Evolutionary conservation across 2,113 vertebrate genomes (phyloP).

Genomic region (Nipponia nippon): DNA sequence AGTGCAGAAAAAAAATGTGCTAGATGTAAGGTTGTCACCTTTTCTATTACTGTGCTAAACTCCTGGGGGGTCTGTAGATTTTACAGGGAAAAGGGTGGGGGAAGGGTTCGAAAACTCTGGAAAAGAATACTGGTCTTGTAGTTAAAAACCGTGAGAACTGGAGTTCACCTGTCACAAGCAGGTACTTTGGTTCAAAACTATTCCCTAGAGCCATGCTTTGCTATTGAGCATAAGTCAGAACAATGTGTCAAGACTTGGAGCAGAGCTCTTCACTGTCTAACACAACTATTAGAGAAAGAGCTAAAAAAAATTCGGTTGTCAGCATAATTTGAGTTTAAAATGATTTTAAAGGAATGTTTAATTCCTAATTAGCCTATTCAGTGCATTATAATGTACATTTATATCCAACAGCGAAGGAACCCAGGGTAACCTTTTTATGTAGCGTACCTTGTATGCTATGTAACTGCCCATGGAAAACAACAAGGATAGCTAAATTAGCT

Average conservation of each 20-base stretch:
- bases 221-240: slow-evolving; percentile 64
- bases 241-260: slow-evolving; percentile 57
- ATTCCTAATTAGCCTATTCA: slow-evolving; percentile 57
- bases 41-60: slow-evolving; percentile 10
- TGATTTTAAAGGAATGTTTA: slow-evolving; percentile 59
- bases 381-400: slow-evolving; percentile 50
- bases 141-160: slow-evolving; percentile 49
- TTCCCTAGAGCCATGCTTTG: slow-evolving; percentile 43
- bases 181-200: slow-evolving; percentile 66
- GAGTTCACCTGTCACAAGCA: slow-evolving; percentile 72
- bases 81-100: neutral
- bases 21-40: slow-evolving; percentile 41
- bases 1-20: slow-evolving; percentile 8
- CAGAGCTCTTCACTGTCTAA: slow-evolving; percentile 56
- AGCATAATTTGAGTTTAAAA: slow-evolving; percentile 68
- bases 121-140: slow-evolving; percentile 66
- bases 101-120: slow-evolving; percentile 12
- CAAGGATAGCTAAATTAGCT: neutral
- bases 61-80: slow-evolving; percentile 14
- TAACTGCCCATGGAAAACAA: slow-evolving; percentile 9
- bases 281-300: slow-evolving; percentile 63
- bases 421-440: slow-evolving; percentile 34
- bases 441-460: neutral
- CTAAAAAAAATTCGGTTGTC: slow-evolving; percentile 55
- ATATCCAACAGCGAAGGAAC: slow-evolving; percentile 23